Evolutionary conservation across 2,888 invertebrate genomes (phyloP).

Genomic region (Cephonodes hylas): DNA sequence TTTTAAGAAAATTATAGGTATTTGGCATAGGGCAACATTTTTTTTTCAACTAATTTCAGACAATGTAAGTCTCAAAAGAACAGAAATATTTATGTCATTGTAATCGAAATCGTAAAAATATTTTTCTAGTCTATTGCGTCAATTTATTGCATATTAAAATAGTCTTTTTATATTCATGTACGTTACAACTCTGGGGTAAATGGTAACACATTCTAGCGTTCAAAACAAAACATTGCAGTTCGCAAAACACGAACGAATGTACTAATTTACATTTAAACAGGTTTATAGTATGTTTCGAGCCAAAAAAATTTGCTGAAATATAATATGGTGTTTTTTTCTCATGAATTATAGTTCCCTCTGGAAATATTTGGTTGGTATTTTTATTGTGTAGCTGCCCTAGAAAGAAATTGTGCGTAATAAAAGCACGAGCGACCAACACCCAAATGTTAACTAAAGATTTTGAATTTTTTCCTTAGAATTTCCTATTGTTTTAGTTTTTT

Average conservation of each 20-base stretch:
- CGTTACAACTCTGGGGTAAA: not conserved
- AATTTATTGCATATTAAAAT: not conserved
- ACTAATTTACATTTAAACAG: conserved; percentile 12
- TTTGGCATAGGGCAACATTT: not conserved
- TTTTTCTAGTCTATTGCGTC: too few species aligned
- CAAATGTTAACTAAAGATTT: not conserved
- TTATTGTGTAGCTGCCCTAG: conserved; percentile 3
- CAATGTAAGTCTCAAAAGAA: not conserved
- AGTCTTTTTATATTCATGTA: not conserved
- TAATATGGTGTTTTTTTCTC: not conserved
- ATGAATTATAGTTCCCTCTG: conserved; percentile 9
- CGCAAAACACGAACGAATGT: not conserved
- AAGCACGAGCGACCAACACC: not conserved
- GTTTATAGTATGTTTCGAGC: not conserved
- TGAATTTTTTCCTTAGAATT: not conserved
- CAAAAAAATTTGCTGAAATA: conserved; percentile 9
- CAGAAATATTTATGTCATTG: too few species aligned
- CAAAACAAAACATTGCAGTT: not conserved
- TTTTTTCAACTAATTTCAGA: not conserved
- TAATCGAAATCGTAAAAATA: not conserved
- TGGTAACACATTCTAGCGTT: not conserved
- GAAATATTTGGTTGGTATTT: conserved; percentile 3
- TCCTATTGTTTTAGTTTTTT: not conserved
- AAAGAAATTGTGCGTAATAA: not conserved
- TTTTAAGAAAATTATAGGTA: too few species aligned